A percentile compares a stretch with the other conserved stretches of the same genome.
These are phyloP conservation scores for Potorous gilbertii DNA, from an alignment of 2,797 vertebrate species.

Conservation along the genomic window DNA sequence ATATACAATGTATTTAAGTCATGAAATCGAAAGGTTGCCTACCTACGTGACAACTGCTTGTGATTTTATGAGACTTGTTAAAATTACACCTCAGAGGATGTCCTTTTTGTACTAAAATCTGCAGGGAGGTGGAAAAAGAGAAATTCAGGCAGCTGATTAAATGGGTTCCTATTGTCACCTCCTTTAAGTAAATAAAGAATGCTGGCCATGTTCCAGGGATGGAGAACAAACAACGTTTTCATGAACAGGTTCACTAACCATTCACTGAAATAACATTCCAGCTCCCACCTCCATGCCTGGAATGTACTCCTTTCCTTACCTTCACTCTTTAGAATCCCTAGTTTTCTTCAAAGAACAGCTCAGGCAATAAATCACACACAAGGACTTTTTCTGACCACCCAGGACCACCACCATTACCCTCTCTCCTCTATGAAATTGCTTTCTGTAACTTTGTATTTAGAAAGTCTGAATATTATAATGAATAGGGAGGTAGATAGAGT, in stretches of 20 bases:
- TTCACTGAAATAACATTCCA: background rate
- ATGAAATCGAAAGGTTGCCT: conserved; percentile 14
- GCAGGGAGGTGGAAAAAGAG: conserved; percentile 10
- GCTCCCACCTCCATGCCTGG: background rate
- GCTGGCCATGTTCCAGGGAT: conserved; percentile 18
- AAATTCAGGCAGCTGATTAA: conserved; percentile 34
- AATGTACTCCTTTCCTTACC: background rate
- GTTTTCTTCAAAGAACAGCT: background rate
- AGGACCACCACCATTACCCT: background rate
- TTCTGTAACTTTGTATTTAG: background rate
- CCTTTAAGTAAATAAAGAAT: conserved; percentile 11
- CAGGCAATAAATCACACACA: background rate
- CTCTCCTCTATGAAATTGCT: background rate
- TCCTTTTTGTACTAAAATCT: background rate
- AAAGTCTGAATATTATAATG: background rate
- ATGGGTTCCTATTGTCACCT: conserved; percentile 11
- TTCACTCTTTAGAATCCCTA: background rate
- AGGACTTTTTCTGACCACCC: background rate
- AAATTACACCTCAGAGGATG: background rate
- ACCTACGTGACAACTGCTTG: background rate
- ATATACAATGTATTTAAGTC: background rate
- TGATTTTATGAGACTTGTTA: background rate
- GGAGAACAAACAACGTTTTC: conserved; percentile 6
- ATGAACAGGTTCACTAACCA: background rate
- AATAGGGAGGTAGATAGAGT: background rate